Conservation (phyloP, 2,888 invertebrate species). For the Hedychridium roseum region DNA sequence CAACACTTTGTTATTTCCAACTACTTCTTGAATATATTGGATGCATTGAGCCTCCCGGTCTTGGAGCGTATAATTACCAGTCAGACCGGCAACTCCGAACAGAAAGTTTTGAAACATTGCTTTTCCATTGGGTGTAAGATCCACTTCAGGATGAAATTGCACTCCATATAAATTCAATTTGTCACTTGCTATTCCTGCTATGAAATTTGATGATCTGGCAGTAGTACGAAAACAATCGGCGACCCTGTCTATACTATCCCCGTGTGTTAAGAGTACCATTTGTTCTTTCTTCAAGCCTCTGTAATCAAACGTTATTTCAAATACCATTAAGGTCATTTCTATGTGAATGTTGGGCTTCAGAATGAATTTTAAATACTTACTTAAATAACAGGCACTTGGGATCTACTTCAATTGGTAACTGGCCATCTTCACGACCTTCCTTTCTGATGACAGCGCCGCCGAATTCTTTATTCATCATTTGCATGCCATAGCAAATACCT, state of each 20-base stretch:
- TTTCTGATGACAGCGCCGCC: slow-evolving; percentile 91
- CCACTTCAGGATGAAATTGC: slow-evolving; percentile 99
- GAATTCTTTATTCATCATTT: slow-evolving; percentile 98
- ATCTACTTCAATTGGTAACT: slow-evolving; percentile 89
- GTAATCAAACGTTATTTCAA: background rate
- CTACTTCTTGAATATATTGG: slow-evolving; percentile 88
- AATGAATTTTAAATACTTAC: slow-evolving; percentile 68
- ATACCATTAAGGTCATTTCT: background rate
- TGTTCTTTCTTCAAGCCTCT: slow-evolving; percentile 89
- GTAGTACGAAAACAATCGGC: slow-evolving; percentile 89
- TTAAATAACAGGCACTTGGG: slow-evolving; percentile 89
- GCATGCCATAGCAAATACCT: slow-evolving; percentile 99
- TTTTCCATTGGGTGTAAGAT: slow-evolving; percentile 90
- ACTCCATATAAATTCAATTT: slow-evolving; percentile 91
- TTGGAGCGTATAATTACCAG: slow-evolving; percentile 87
- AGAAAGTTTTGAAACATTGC: slow-evolving; percentile 94
- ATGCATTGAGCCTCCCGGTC: slow-evolving; percentile 90
- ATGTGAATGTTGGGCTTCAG: too few relatives aligned
- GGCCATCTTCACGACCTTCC: slow-evolving; percentile 92
- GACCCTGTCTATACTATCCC: slow-evolving; percentile 92
- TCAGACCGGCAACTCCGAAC: slow-evolving; percentile 87
- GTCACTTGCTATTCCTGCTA: slow-evolving; percentile 92
- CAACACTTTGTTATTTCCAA: slow-evolving; percentile 91
- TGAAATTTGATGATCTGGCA: slow-evolving; percentile 83
- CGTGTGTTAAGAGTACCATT: slow-evolving; percentile 94